Conservation (phyloP, 1,140 invertebrate genomes). For the Trachymyrmex cornetzi region DNA sequence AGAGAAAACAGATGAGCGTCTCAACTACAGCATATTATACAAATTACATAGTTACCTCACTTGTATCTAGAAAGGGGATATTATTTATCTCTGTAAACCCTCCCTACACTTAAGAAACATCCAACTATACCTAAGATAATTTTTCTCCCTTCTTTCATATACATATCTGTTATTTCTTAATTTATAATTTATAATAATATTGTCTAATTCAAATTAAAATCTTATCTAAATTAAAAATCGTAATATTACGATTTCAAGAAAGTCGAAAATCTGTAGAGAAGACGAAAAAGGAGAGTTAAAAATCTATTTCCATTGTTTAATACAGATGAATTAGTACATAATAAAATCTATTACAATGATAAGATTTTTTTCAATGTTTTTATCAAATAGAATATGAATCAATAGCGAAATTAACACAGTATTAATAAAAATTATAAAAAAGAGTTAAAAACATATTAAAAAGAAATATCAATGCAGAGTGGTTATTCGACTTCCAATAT, state of each 20-base stretch:
- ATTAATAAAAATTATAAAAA: constrained; percentile 31
- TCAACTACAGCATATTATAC: constrained; percentile 87
- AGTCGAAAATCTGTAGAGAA: too few species aligned
- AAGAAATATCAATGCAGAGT: constrained; percentile 70
- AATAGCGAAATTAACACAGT: neutral
- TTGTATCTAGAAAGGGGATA: constrained; percentile 83
- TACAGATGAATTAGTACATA: neutral
- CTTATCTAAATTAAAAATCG: too few species aligned
- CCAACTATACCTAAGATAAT: neutral
- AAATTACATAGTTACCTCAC: constrained; percentile 86
- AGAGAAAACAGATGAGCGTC: constrained; percentile 83
- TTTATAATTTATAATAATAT: constrained; percentile 5
- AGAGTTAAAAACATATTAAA: constrained; percentile 42
- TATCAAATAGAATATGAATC: neutral
- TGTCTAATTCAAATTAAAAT: neutral
- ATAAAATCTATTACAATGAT: neutral
- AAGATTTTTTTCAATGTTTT: neutral
- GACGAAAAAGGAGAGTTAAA: neutral
- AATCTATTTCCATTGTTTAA: neutral
- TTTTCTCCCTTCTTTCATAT: neutral
- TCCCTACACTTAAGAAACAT: constrained; percentile 27
- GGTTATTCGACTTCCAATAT: constrained; percentile 74
- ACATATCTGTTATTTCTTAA: neutral
- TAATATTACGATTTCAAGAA: too few species aligned
- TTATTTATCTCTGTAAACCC: constrained; percentile 82